These are phyloP conservation scores for Clostera curtula DNA, from an alignment of 2,888 invertebrate genomes.

Conservation along the genomic window DNA sequence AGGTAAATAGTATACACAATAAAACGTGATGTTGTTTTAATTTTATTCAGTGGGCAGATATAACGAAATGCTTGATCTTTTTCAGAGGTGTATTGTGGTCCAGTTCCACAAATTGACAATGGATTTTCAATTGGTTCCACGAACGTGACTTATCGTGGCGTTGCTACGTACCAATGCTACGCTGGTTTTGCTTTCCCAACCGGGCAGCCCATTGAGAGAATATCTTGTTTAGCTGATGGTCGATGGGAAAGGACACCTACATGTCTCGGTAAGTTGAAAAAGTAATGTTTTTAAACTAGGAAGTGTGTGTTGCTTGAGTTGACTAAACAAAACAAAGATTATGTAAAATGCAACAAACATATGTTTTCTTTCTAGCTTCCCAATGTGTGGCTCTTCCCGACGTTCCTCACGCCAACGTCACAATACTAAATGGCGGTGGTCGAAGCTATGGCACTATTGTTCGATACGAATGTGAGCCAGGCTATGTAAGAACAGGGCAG, in stretches of 20 bases:
- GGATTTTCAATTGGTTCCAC: constrained; percentile 97
- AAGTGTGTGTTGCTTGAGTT: not conserved
- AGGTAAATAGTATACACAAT: constrained; percentile 66
- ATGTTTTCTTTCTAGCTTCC: constrained; percentile 77
- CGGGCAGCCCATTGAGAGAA: constrained; percentile 89
- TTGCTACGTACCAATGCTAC: constrained; percentile 97
- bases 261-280: constrained; percentile 79
- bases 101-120: constrained; percentile 98
- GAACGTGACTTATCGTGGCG: constrained; percentile 94
- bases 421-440: constrained; percentile 91
- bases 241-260: constrained; percentile 94
- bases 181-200: constrained; percentile 96
- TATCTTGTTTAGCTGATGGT: constrained; percentile 92
- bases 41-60: not conserved
- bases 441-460: constrained; percentile 95
- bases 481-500: constrained; percentile 90
- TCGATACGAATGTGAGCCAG: constrained; percentile 93
- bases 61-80: too few species aligned
- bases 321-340: not conserved
- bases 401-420: constrained; percentile 90
- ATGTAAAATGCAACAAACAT: not conserved
- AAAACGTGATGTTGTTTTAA: constrained; percentile 8
- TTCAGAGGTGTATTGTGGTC: constrained; percentile 96
- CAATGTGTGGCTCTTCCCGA: constrained; percentile 92
- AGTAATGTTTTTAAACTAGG: constrained; percentile 1